Evolutionary conservation across 1,140 invertebrate species (phyloP), one percentile per base, ranked within the genome.

Genomic region (Odontomachus brunneus): DNA sequence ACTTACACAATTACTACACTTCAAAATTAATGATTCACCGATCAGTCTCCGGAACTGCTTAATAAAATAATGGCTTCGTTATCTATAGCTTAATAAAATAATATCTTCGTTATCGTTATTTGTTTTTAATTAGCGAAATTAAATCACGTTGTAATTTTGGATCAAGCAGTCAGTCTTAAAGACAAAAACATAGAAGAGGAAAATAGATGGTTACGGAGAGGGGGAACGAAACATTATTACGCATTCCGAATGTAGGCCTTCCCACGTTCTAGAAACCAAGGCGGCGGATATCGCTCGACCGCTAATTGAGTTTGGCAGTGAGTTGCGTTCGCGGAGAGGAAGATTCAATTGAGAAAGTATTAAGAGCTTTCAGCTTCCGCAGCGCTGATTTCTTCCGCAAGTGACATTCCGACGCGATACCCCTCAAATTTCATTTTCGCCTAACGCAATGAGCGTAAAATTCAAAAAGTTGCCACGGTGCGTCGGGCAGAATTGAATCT

Each of bases 311-410:
- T 83, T 33, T 17, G 17, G 15, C 17, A 49, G 48, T 11, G 38
- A 29, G 38, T 44, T 49, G 60, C 2, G 19, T 38, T 57, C 22
- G n/a, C 26, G 14, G 26, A 67, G 60, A 60, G 38, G 44, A 82
- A 84, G 60, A 83, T 83, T 83, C 63, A 48, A 85, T 83, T 76
- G 55, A 38, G 53, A 72, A 65, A 24, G 49, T 81, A 82, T 73
- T 73, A 49, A 48, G 48, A 62, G 65, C 78, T 87, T 85, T 83
- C 51, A 83, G 51, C 65, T 67, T 72, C 33, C 12, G 26, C 11
- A 7, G 7, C 38, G 49, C n/a, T 33, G 24, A 44, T 49, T n/a
- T 44, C 24, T 78, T 55, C 15, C 9, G 29, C 4, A 1, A 48
- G 11, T 26, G 29, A 26, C 3, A 17, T 7, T 55, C 67, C 19